These are phyloP conservation scores for Patagioenas fasciata DNA, from an alignment of 2,113 vertebrate species.

Conservation along the genomic window DNA sequence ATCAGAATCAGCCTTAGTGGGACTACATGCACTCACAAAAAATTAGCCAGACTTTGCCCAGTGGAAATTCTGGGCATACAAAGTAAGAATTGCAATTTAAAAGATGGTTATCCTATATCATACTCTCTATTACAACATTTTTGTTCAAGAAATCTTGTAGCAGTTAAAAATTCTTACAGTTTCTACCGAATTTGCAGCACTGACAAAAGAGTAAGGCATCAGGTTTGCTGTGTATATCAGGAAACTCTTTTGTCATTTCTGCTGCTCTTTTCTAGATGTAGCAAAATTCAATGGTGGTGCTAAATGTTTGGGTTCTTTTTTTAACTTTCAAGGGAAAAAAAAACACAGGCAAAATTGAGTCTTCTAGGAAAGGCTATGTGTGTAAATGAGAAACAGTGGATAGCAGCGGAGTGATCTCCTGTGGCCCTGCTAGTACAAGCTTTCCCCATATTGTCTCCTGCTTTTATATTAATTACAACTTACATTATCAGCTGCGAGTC, in stretches of 20 bases:
- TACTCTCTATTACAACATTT: background rate
- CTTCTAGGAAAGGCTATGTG: conserved; percentile 78
- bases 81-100: conserved; percentile 2
- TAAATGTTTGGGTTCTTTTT: conserved; percentile 84
- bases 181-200: conserved; percentile 33
- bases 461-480: conserved; percentile 99
- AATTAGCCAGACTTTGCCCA: background rate
- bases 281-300: conserved; percentile 83
- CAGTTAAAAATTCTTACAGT: conserved; percentile 34
- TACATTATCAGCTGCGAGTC: conserved; percentile 96
- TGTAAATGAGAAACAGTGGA: conserved; percentile 88
- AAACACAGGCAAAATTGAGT: conserved; percentile 77
- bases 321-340: conserved; percentile 85
- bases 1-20: conserved; percentile 6
- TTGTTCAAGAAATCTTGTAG: background rate
- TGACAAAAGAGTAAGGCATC: conserved; percentile 12
- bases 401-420: conserved; percentile 84
- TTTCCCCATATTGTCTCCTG: conserved; percentile 94
- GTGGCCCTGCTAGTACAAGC: conserved; percentile 85
- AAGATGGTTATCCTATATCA: background rate
- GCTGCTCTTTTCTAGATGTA: conserved; percentile 79
- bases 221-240: conserved; percentile 43
- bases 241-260: conserved; percentile 56
- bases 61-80: conserved; percentile 12
- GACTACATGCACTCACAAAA: background rate